phyloP scores from a whole-genome alignment of 2,888 invertebrate species.

The Myopa testacea region DNA sequence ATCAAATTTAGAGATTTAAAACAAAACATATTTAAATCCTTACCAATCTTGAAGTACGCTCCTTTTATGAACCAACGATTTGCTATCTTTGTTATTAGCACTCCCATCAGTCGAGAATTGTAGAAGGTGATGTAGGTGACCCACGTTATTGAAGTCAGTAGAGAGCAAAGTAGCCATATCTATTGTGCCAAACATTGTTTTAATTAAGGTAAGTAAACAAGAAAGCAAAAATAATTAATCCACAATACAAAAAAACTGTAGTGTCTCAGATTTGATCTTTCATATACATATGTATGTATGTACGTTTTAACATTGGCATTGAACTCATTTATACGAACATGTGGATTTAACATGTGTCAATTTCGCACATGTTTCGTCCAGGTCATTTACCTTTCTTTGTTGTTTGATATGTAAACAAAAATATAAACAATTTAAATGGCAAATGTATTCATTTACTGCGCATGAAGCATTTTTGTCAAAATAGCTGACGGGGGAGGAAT shows the following conservation, averaged over 20 bases:
- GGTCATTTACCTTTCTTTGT: conserved; percentile 12
- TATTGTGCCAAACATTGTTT: conserved; percentile 53
- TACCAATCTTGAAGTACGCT: conserved; percentile 91
- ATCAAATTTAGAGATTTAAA: background rate
- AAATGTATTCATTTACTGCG: conserved; percentile 2
- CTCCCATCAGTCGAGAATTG: conserved; percentile 91
- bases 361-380: background rate
- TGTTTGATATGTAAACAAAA: conserved; percentile 19
- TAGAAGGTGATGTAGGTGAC: conserved; percentile 95
- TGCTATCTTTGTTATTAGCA: conserved; percentile 87
- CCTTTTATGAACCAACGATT: conserved; percentile 88
- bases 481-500: too few relatives aligned
- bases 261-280: too few relatives aligned
- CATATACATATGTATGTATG: too few relatives aligned
- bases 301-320: background rate
- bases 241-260: background rate
- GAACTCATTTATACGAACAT: background rate
- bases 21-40: conserved; percentile 62
- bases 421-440: conserved; percentile 16
- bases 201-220: background rate
- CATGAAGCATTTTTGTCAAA: conserved; percentile 22
- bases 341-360: background rate
- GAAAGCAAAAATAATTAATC: background rate
- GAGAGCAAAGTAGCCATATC: conserved; percentile 81
- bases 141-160: conserved; percentile 88